Conservation (phyloP, 2,888 invertebrate genomes). For the Lasioglossum vierecki region DNA sequence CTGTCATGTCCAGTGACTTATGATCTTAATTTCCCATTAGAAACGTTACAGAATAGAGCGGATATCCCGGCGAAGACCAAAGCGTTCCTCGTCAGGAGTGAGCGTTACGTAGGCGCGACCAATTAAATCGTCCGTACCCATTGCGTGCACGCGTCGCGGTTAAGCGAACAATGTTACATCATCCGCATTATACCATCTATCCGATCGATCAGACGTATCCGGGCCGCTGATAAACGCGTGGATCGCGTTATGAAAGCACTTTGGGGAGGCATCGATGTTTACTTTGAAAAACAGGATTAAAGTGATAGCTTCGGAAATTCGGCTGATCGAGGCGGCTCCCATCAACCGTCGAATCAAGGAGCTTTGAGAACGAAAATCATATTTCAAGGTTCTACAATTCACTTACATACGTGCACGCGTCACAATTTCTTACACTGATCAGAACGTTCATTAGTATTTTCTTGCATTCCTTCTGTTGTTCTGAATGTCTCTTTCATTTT, state of each 20-base stretch:
- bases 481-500: background rate
- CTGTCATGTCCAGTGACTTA: background rate
- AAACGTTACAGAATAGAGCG: constrained; percentile 10
- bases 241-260: constrained; percentile 65
- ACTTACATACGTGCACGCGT: background rate
- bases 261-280: constrained; percentile 59
- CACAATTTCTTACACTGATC: background rate
- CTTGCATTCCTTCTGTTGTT: background rate
- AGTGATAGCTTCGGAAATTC: constrained; percentile 54
- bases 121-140: constrained; percentile 57
- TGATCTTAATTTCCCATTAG: constrained; percentile 8
- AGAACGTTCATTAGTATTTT: background rate
- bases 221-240: constrained; percentile 65
- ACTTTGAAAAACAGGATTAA: constrained; percentile 67
- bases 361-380: background rate
- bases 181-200: constrained; percentile 65
- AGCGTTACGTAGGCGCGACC: constrained; percentile 32
- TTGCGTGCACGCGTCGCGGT: constrained; percentile 58
- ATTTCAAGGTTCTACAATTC: background rate
- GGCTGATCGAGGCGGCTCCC: constrained; percentile 44
- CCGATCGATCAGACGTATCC: constrained; percentile 65
- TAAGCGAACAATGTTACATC: constrained; percentile 65
- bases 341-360: background rate
- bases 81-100: background rate
- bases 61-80: constrained; percentile 13